Percentiles rank a stretch among this genome's conserved stretches.
Evolutionary conservation across 2,888 invertebrate genomes (phyloP).

Genomic region (Eudemis profundana): DNA sequence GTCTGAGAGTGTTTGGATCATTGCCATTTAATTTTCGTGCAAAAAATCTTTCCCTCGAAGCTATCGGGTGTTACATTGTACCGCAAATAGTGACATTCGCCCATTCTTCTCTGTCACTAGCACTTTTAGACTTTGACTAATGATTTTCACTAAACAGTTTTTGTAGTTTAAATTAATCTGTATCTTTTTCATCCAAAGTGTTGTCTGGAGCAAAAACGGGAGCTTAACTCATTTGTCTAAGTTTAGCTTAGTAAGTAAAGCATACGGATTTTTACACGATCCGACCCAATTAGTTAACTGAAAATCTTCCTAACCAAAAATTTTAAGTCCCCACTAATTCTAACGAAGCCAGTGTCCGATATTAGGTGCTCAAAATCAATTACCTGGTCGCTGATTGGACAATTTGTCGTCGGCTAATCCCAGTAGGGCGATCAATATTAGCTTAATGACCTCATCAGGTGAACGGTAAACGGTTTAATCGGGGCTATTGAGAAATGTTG

Average conservation of each 20-base stretch:
- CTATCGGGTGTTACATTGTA: constrained; percentile 3
- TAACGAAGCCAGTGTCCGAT: constrained; percentile 59
- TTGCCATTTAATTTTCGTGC: constrained; percentile 22
- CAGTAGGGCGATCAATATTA: constrained; percentile 69
- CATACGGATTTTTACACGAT: neutral
- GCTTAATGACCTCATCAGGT: constrained; percentile 79
- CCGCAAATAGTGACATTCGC: constrained; percentile 28
- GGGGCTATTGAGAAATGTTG: constrained; percentile 47
- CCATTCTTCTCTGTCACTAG: constrained; percentile 33
- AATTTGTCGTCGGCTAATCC: constrained; percentile 85
- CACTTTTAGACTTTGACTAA: constrained; percentile 26
- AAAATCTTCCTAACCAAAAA: constrained; percentile 47
- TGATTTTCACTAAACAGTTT: constrained; percentile 24
- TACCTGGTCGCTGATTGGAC: constrained; percentile 85
- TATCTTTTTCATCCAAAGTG: constrained; percentile 15
- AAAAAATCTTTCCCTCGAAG: constrained; percentile 11
- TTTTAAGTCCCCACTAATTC: constrained; percentile 53
- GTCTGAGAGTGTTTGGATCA: constrained; percentile 24
- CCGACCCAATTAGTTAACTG: constrained; percentile 7
- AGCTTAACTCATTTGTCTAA: neutral
- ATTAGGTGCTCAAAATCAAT: constrained; percentile 83
- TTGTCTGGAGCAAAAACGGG: constrained; percentile 6
- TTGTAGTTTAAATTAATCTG: constrained; percentile 16
- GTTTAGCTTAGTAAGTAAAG: neutral
- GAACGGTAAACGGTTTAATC: constrained; percentile 45